phyloP scores from a whole-genome alignment of 2,888 invertebrate species.

The Drosophila eohydei region DNA sequence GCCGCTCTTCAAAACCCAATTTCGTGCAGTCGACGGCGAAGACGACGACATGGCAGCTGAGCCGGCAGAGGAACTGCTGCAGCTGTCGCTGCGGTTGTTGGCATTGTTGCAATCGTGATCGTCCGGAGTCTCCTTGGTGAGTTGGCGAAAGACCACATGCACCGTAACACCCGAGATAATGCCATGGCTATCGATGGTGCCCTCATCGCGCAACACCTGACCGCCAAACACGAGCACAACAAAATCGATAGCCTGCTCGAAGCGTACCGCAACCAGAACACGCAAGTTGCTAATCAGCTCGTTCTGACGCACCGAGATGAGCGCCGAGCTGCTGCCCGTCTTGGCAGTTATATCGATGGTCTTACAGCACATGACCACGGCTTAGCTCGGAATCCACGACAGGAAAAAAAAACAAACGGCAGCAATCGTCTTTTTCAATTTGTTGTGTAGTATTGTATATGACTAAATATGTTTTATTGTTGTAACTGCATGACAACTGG shows the following conservation, averaged over 20 bases:
- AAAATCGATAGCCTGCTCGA: slow-evolving; percentile 43
- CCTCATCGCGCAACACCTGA: slow-evolving; percentile 53
- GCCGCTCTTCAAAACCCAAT: background rate
- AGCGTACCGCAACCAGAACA: slow-evolving; percentile 61
- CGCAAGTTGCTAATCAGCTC: slow-evolving; percentile 65
- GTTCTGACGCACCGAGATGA: slow-evolving; percentile 55
- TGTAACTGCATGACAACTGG: slow-evolving; percentile 10
- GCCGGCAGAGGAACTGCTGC: background rate
- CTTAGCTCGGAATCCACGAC: too few species aligned
- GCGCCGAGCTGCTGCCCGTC: slow-evolving; percentile 23
- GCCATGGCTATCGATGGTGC: slow-evolving; percentile 60
- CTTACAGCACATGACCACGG: slow-evolving; percentile 25
- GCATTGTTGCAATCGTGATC: background rate
- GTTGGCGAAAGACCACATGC: slow-evolving; percentile 53
- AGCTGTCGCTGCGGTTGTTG: background rate
- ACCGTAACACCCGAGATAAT: slow-evolving; percentile 66
- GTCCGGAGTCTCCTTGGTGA: background rate
- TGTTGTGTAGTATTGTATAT: slow-evolving; percentile 15
- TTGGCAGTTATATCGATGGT: slow-evolving; percentile 63
- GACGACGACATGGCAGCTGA: background rate
- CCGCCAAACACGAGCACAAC: slow-evolving; percentile 63
- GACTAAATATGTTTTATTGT: slow-evolving; percentile 10
- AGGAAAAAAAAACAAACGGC: background rate
- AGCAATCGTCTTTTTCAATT: slow-evolving; percentile 11
- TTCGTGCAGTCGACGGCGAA: background rate